phyloP scores from a whole-genome alignment of 2,113 vertebrate species.

The Sula dactylatra region DNA sequence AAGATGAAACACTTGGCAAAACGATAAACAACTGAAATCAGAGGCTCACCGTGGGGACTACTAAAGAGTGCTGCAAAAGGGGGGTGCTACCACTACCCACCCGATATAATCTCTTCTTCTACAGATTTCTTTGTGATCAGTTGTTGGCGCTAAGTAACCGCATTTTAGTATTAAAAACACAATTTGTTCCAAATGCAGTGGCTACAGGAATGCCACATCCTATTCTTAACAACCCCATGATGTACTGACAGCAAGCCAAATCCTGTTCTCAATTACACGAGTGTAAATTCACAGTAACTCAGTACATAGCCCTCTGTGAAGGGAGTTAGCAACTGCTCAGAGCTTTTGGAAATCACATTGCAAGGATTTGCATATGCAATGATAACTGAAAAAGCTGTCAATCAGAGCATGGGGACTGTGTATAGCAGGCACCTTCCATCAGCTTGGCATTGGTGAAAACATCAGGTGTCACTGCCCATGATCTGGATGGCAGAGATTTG shows the following conservation, averaged over 20 bases:
- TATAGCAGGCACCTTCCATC: background rate
- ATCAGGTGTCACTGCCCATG: background rate
- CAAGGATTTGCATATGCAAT: background rate
- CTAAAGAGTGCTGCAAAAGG: background rate
- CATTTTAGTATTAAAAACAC: background rate
- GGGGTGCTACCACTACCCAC: background rate
- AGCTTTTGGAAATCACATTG: background rate
- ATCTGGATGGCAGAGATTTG: background rate
- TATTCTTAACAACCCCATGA: background rate
- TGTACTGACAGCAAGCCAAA: background rate
- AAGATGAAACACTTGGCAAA: background rate
- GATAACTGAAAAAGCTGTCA: background rate
- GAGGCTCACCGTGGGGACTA: background rate
- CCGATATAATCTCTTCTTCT: background rate
- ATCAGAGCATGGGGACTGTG: fast-evolving
- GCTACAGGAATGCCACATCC: background rate
- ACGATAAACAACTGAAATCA: background rate
- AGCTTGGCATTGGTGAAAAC: background rate
- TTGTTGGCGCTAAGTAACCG: background rate
- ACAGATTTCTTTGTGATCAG: background rate
- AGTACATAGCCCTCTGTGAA: background rate
- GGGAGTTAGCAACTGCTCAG: background rate
- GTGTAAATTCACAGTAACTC: background rate
- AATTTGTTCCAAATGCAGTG: background rate
- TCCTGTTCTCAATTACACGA: background rate